Percentiles rank a stretch among this genome's conserved stretches.
Evolutionary conservation across 1,140 invertebrate species (phyloP).

Genomic region (Zaprionus inermis): DNA sequence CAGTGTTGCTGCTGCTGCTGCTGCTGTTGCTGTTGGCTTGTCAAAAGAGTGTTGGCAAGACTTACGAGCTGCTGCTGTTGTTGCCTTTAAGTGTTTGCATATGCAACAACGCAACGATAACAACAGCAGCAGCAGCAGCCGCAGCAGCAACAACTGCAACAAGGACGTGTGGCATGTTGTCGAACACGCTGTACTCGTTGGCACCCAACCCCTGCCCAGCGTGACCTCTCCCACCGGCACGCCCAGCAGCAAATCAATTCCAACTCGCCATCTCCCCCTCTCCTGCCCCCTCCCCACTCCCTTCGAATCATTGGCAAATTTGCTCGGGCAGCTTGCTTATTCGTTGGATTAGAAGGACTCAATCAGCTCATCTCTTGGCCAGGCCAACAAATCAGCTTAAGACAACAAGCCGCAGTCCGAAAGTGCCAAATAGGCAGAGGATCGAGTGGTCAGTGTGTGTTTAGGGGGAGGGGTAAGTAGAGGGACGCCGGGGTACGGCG

Average conservation of each 20-base stretch:
- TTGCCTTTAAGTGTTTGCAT: conserved; percentile 74
- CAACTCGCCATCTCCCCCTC: neutral
- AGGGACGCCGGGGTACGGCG: neutral
- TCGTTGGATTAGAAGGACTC: conserved; percentile 49
- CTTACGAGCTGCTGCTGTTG: conserved; percentile 58
- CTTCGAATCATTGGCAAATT: conserved; percentile 44
- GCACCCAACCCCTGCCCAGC: conserved; percentile 3
- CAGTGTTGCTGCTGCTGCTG: conserved; percentile 37
- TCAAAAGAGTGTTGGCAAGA: conserved; percentile 70
- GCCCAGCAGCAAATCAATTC: conserved; percentile 4
- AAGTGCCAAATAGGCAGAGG: conserved; percentile 9
- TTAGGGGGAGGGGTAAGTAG: neutral
- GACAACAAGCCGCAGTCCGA: conserved; percentile 55
- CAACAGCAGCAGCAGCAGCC: conserved; percentile 26
- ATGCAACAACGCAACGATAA: conserved; percentile 49
- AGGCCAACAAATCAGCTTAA: conserved; percentile 79
- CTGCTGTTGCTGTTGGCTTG: conserved; percentile 48
- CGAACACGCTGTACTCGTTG: conserved; percentile 60
- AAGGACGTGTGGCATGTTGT: conserved; percentile 70
- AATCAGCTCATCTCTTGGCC: conserved; percentile 66
- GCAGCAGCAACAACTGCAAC: conserved; percentile 1
- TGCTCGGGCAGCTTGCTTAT: conserved; percentile 5
- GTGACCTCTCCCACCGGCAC: neutral
- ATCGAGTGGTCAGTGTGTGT: too few species aligned
- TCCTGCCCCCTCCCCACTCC: neutral